Percentiles rank a stretch among this genome's conserved stretches.
These are phyloP conservation scores for Melanostoma mellinum DNA, from an alignment of 2,888 invertebrate genomes.

Conservation along the genomic window DNA sequence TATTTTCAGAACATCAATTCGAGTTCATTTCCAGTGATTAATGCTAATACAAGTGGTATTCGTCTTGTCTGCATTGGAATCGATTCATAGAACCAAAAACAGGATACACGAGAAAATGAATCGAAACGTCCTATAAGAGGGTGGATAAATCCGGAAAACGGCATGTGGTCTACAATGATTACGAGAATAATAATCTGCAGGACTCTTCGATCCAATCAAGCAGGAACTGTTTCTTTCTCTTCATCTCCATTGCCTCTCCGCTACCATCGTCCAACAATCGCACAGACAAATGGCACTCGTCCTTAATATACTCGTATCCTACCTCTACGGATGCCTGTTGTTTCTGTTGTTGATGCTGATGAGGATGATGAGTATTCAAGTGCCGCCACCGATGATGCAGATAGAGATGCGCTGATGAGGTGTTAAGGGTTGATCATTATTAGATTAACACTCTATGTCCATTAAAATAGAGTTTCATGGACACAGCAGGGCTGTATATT, in stretches of 20 bases:
- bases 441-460: conserved; percentile 71
- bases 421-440: conserved; percentile 73
- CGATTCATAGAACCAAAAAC: conserved; percentile 19
- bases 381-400: conserved; percentile 38
- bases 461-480: conserved; percentile 57
- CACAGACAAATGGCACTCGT: conserved; percentile 61
- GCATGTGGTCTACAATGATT: conserved; percentile 68
- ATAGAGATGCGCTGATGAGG: conserved; percentile 69
- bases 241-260: conserved; percentile 8
- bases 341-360: conserved; percentile 59
- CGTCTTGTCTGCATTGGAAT: conserved; percentile 46
- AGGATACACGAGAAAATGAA: conserved; percentile 63
- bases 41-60: conserved; percentile 53
- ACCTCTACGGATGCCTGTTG: conserved; percentile 37
- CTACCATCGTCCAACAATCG: conserved; percentile 31
- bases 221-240: conserved; percentile 45
- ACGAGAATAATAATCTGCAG: conserved; percentile 64
- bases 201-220: conserved; percentile 60
- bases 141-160: conserved; percentile 55
- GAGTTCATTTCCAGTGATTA: conserved; percentile 67
- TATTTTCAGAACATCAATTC: conserved; percentile 49
- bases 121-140: conserved; percentile 27
- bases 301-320: conserved; percentile 3
- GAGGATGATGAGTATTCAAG: conserved; percentile 52
- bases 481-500: not conserved